Evolutionary conservation across 2,888 invertebrate genomes (phyloP).

Genomic region (Acronicta aceris): DNA sequence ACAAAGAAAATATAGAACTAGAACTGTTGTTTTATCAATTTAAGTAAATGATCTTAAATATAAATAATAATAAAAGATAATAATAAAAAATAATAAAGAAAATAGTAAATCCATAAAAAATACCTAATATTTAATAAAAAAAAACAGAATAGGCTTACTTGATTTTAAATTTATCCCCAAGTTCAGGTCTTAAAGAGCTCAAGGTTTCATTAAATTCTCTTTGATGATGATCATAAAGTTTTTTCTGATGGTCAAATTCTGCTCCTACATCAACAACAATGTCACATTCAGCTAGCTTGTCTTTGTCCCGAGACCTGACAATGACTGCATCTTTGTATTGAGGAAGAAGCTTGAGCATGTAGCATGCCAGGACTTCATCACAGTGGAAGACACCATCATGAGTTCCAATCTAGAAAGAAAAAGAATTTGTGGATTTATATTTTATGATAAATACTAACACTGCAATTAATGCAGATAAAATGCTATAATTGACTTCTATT

Average conservation of each 20-base stretch:
- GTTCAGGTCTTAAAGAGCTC: conserved; percentile 90
- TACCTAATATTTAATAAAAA: no score
- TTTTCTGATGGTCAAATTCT: conserved; percentile 92
- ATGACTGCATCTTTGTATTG: conserved; percentile 95
- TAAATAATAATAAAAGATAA: no score
- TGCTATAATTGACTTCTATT: no score
- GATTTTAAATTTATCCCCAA: conserved; percentile 90
- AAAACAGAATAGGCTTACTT: conserved; percentile 74
- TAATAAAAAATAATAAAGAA: no score
- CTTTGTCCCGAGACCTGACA: conserved; percentile 90
- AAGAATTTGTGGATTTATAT: not conserved
- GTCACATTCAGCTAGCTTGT: conserved; percentile 94
- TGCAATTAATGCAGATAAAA: no score
- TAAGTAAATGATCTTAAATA: no score
- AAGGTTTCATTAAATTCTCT: conserved; percentile 92
- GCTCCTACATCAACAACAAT: conserved; percentile 98
- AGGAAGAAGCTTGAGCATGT: conserved; percentile 95
- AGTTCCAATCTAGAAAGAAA: conserved; percentile 90
- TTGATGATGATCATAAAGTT: conserved; percentile 98
- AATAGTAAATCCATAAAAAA: no score
- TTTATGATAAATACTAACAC: no score
- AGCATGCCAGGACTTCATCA: conserved; percentile 98
- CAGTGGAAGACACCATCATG: conserved; percentile 97
- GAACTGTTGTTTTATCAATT: no score
- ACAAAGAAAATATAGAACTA: no score